Percentiles rank a stretch among this genome's conserved stretches.
phyloP scores from a whole-genome alignment of 2,113 vertebrate species.

The Clarias macrocephalus region DNA sequence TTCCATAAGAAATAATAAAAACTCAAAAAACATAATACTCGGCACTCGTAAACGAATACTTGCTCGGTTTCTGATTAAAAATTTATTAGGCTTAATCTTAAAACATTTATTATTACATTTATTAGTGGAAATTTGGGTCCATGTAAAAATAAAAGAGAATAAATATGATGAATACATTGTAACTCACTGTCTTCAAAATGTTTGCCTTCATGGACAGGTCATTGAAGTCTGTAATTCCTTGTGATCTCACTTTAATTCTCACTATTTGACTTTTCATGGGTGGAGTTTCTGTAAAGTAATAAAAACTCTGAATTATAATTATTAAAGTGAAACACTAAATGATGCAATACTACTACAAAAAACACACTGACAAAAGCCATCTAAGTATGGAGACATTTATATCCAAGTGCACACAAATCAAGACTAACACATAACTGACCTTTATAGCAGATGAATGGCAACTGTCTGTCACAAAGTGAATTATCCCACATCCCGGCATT shows the following conservation, averaged over 20 bases:
- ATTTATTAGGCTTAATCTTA: no score
- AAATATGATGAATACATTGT: background rate
- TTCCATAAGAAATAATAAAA: no score
- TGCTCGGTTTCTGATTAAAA: no score
- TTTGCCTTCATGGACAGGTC: background rate
- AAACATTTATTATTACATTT: no score
- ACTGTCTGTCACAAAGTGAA: conserved; percentile 2
- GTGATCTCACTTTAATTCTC: conserved; percentile 14
- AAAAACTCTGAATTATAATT: background rate
- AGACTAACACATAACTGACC: background rate
- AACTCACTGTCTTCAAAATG: conserved; percentile 2
- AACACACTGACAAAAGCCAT: background rate
- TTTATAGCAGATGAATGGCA: conserved; percentile 29
- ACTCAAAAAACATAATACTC: no score
- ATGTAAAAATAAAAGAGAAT: background rate
- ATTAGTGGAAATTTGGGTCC: no score
- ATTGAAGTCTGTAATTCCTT: background rate
- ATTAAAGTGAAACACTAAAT: background rate
- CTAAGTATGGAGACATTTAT: background rate
- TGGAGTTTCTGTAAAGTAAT: background rate
- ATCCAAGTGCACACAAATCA: background rate
- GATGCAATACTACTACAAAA: background rate
- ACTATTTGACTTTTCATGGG: background rate
- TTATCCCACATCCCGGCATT: conserved; percentile 2
- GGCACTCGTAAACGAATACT: no score